These are phyloP conservation scores for Xenopus petersii DNA, from an alignment of 2,797 vertebrate species.

Conservation along the genomic window DNA sequence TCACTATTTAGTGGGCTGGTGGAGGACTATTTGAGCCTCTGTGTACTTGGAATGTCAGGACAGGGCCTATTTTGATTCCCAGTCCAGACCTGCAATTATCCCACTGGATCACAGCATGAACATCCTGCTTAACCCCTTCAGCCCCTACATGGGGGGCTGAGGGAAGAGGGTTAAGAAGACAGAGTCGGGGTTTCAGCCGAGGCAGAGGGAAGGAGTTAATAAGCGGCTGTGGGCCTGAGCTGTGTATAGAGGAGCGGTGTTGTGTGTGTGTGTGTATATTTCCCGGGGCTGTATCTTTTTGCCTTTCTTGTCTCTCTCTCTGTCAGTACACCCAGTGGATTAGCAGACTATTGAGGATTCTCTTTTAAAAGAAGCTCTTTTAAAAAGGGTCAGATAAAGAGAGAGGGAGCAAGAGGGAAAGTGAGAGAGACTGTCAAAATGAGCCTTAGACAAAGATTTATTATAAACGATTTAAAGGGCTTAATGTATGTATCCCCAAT, in stretches of 20 bases:
- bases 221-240: slow-evolving; percentile 27
- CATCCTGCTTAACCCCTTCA: background rate
- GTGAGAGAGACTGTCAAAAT: slow-evolving; percentile 73
- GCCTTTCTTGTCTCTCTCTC: slow-evolving; percentile 49
- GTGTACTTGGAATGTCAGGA: too few species aligned
- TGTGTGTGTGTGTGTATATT: slow-evolving; percentile 39
- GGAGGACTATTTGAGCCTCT: too few species aligned
- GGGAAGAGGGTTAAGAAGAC: background rate
- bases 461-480: slow-evolving; percentile 83
- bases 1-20: too few species aligned
- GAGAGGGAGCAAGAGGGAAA: slow-evolving; percentile 32
- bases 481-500: slow-evolving; percentile 84
- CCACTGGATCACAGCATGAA: too few species aligned
- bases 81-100: too few species aligned
- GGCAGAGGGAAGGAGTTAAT: slow-evolving; percentile 21
- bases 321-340: slow-evolving; percentile 75
- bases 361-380: slow-evolving; percentile 82
- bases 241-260: slow-evolving; percentile 40
- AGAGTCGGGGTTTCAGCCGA: background rate
- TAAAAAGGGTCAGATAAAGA: slow-evolving; percentile 49
- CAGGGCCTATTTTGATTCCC: too few species aligned
- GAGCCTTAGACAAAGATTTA: slow-evolving; percentile 82
- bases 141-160: background rate
- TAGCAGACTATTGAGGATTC: slow-evolving; percentile 82
- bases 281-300: slow-evolving; percentile 47